Base-by-base conservation (phyloP, 2,888 invertebrate genomes). In the Falcaria lacertinaria region DNA sequence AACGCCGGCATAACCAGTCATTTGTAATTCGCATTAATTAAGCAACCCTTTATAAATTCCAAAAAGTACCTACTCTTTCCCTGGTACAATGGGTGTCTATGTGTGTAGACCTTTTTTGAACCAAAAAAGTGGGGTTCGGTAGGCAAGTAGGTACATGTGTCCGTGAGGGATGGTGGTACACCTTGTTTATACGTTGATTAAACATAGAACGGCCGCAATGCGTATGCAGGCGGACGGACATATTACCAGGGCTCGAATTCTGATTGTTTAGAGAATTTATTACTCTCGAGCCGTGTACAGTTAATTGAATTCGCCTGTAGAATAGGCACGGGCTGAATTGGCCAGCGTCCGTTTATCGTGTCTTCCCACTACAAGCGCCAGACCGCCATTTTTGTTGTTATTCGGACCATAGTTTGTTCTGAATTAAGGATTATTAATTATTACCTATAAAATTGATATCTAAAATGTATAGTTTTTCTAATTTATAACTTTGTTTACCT, bases 261-360 rank as follows among this genome's bases (percentile, higher is more conserved):
- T 88, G 88, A 88, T 88, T 88, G 88, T 88, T 88, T 88, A 87
- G 88, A 88, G 85, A 87, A 89, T 89, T 89, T 89, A 89, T 89
- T 86, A 84, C 88, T 79, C 87, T 70, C 75, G 83, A 74, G 86
- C 84, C 86, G 82, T 88, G 88, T 88, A 86, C 85, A 80, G 86
- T 88, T 88, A 88, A 88, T 88, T 88, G 88, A 87, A 88, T 88
- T 81, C 82, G 87, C 81, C 82, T 82, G 84, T 81, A 83, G 87
- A 82, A 85, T 83, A 84, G 84, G 82, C 82, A 69, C 74, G 69
- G 72, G 74, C 73, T 76, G 83, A 75, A 82, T 84, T 81, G 81
- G 74, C 78, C 69, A 70, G 69, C 74, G 74, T 67, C 70, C 70
- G 79, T 78, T 77, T 75, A 78, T 80, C 75, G 74, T 76, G 78